Evolutionary conservation across 2,113 vertebrate genomes (phyloP), one percentile per base, ranked within the genome.

Genomic region (Dipodomys ordii): DNA sequence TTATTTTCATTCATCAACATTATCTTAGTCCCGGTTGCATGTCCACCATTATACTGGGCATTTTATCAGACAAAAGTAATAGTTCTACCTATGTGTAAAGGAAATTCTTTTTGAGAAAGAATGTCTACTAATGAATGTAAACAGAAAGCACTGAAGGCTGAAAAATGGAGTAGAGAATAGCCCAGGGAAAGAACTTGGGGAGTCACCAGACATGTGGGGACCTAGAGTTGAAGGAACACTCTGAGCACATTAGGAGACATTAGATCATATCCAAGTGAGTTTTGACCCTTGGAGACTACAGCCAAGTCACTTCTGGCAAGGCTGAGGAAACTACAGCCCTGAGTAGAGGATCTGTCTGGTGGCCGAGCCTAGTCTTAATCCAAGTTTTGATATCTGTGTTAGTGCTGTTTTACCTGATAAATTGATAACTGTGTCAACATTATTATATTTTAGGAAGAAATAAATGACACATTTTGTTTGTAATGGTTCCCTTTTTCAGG

Each of bases 71-170:
- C 28, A 72, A 13, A 62, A 69, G 9, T 23, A 1, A 39, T 60
- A 60, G 57, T 60, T 60, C 12, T 11, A 60, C 30, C 35, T 0
- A 35, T 16, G 62, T 53, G 32, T 53, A 7, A 88, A 93, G 92
- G 78, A 73, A 91, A 74, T 60, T 78, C 35, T 83, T 39, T 49
- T 35, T 76, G 49, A 83, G 79, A 79, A 83, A 74, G 30, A 68
- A 72, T 57, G 23, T 25, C 44, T 71, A 13, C 67, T 85, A 73
- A 49, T 83, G 53, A 49, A 3, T 64, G 12, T 44, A 76, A 44
- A 62, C 39, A 35, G 35, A 46, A 86, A 83, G 90, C 57, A 11
- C 44, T 68, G 13, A 64, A 57, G n/a, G 89, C 39, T 32, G 28
- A 67, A 80, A 78, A 79, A 74, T 32, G 62, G 49, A 77, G 16